A percentile compares a stretch with the other conserved stretches of the same genome.
phyloP scores from a whole-genome alignment of 2,888 invertebrate species.

The Stenchaetothrips biformis region DNA sequence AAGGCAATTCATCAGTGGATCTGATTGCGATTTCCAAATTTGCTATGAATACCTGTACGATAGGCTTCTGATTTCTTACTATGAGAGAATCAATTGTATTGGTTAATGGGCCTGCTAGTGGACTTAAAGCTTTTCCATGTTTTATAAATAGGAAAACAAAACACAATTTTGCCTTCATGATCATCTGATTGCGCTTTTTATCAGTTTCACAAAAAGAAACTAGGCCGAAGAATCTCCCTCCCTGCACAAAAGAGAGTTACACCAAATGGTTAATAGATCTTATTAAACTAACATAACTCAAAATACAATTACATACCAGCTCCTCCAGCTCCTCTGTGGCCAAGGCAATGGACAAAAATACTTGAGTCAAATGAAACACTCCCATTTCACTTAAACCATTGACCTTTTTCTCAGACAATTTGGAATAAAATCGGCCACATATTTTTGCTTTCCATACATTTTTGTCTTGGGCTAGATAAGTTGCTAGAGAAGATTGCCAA shows the following conservation, averaged over 20 bases:
- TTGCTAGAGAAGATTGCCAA: background rate
- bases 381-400: background rate
- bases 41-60: background rate
- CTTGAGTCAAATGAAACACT: background rate
- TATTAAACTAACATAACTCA: background rate
- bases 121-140: background rate
- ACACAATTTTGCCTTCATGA: conserved; percentile 8
- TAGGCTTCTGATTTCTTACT: background rate
- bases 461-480: background rate
- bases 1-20: background rate
- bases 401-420: background rate
- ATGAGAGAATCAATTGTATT: background rate
- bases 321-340: background rate
- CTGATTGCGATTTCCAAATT: background rate
- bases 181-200: background rate
- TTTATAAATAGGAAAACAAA: background rate
- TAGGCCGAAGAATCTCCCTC: background rate
- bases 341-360: background rate
- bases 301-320: background rate
- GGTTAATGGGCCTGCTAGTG: background rate
- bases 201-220: background rate
- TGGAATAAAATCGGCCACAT: background rate
- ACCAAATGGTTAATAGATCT: background rate
- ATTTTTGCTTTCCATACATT: background rate
- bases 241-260: background rate